Percentiles rank a stretch among this genome's conserved stretches.
phyloP scores from a whole-genome alignment of 2,888 invertebrate genomes.

The Eupithecia dodoneata region DNA sequence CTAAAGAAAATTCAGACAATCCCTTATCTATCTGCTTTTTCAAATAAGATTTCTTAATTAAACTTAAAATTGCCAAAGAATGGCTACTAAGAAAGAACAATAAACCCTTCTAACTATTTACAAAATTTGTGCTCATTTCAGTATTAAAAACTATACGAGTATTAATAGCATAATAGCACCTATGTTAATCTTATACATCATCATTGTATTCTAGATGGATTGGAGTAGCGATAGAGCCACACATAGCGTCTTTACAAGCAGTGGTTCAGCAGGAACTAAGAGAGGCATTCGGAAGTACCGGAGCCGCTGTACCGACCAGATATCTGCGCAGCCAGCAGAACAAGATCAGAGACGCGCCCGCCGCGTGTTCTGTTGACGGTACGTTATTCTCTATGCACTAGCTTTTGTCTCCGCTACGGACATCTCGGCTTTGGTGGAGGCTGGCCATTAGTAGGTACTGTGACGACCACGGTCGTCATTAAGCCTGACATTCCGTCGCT shows the following conservation, averaged over 20 bases:
- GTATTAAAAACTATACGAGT: too few species aligned
- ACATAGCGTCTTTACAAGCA: slow-evolving; percentile 93
- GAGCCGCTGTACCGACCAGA: slow-evolving; percentile 87
- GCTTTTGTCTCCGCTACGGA: too few species aligned
- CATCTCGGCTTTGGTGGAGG: too few species aligned
- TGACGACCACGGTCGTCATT: too few species aligned
- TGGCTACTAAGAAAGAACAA: too few species aligned
- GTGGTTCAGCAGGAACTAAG: slow-evolving; percentile 95
- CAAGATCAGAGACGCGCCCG: slow-evolving; percentile 82
- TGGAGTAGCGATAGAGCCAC: slow-evolving; percentile 91
- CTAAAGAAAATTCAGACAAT: too few species aligned
- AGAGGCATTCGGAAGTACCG: slow-evolving; percentile 91
- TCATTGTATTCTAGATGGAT: slow-evolving; percentile 87
- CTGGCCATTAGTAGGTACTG: too few species aligned
- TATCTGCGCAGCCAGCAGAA: slow-evolving; percentile 93
- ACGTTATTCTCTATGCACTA: slow-evolving; percentile 45
- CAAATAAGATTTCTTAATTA: too few species aligned
- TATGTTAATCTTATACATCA: not conserved
- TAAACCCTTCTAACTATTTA: not conserved
- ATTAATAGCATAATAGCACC: not conserved
- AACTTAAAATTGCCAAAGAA: too few species aligned
- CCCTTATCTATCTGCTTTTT: not conserved
- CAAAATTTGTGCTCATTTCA: not conserved
- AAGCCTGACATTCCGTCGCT: too few species aligned
- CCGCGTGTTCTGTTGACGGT: slow-evolving; percentile 81